A percentile compares a stretch with the other conserved stretches of the same genome.
Evolutionary conservation across 2,113 vertebrate genomes (phyloP).

Genomic region (Amblyornis subalaris): DNA sequence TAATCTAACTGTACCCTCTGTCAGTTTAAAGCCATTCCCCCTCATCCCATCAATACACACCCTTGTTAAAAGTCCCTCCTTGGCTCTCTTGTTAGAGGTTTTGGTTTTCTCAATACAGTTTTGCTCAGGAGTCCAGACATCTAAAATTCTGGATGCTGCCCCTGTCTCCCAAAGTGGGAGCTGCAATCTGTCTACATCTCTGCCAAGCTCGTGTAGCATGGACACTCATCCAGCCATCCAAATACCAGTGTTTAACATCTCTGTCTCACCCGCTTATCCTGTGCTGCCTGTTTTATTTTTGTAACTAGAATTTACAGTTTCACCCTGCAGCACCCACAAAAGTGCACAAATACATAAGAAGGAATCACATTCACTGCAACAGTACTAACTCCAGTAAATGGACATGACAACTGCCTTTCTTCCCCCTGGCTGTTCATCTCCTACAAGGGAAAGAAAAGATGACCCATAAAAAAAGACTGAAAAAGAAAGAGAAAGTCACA

Average conservation of each 20-base stretch:
- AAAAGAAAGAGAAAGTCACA: background rate
- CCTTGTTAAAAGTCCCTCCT: background rate
- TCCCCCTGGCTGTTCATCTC: background rate
- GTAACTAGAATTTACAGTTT: constrained; percentile 5
- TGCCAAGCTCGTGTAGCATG: background rate
- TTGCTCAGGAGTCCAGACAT: background rate
- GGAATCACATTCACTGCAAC: background rate
- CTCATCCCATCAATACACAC: accelerated
- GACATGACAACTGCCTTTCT: background rate
- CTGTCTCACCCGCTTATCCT: background rate
- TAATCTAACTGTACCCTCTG: no score
- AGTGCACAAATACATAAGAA: background rate
- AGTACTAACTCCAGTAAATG: background rate
- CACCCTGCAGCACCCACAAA: background rate
- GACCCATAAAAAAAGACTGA: background rate
- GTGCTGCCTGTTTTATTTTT: background rate
- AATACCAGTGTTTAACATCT: background rate
- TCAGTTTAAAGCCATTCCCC: background rate
- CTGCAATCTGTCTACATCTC: background rate
- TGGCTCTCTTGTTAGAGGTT: background rate
- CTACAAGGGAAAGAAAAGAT: background rate
- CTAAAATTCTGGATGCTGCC: background rate
- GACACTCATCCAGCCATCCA: background rate
- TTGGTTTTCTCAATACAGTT: background rate
- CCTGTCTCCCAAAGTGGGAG: background rate